Percentiles rank a stretch among this genome's conserved stretches.
These are phyloP conservation scores for Ditula angustiorana DNA, from an alignment of 2,888 invertebrate genomes.

Conservation along the genomic window DNA sequence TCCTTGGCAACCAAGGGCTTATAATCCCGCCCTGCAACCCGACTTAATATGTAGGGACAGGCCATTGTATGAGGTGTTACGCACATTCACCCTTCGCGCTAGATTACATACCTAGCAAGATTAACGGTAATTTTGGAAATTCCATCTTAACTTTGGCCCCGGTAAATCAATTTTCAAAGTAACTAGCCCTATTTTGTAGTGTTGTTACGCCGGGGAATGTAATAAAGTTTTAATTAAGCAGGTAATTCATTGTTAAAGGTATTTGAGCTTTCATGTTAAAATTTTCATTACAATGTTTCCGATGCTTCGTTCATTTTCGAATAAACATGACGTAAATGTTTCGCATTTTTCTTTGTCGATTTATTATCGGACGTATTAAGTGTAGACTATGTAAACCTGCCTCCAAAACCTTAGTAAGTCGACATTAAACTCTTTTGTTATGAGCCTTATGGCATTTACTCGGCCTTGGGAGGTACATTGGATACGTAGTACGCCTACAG, in stretches of 20 bases:
- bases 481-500: too few species aligned
- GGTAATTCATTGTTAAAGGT: not conserved
- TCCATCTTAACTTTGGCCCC: conserved; percentile 54
- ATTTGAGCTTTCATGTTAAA: not conserved
- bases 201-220: not conserved
- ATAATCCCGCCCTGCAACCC: conserved; percentile 42
- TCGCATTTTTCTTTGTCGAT: too few species aligned
- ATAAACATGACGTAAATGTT: too few species aligned
- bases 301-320: not conserved
- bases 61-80: conserved; percentile 74
- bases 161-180: conserved; percentile 50
- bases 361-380: too few species aligned
- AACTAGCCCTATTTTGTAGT: conserved; percentile 9
- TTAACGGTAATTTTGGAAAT: conserved; percentile 73
- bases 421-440: not conserved
- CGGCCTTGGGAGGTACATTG: too few species aligned
- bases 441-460: not conserved
- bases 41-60: conserved; percentile 76
- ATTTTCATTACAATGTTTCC: not conserved
- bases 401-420: not conserved
- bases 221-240: conserved; percentile 8
- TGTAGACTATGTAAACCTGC: not conserved
- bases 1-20: conserved; percentile 57
- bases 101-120: conserved; percentile 70
- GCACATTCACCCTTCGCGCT: conserved; percentile 66